Conservation (phyloP, 2,113 vertebrate species). For the Leptobrachium leishanense region DNA sequence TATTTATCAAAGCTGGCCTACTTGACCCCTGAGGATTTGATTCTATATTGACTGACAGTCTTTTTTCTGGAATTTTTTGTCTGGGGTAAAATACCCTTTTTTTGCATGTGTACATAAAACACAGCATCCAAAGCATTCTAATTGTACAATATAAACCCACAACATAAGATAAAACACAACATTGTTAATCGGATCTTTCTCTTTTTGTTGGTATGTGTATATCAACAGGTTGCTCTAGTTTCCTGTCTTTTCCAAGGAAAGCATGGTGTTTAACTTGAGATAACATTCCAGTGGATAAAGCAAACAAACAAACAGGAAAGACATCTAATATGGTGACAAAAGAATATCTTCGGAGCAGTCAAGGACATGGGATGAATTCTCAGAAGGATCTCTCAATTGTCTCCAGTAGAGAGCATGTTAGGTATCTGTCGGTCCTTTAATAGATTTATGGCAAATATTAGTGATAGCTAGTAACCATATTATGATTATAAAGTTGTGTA, state of each 20-base stretch:
- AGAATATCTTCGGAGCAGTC: slow-evolving; percentile 20
- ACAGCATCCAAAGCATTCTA: slow-evolving; percentile 9
- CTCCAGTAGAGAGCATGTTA: too few relatives aligned
- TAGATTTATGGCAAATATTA: too few relatives aligned
- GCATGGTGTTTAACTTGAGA: slow-evolving; percentile 11
- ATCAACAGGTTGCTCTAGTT: slow-evolving; percentile 26
- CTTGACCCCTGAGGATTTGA: slow-evolving; percentile 39
- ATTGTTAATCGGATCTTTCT: background rate
- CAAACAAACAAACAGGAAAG: slow-evolving; percentile 43
- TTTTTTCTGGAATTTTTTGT: slow-evolving; percentile 41
- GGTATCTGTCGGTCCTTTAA: too few relatives aligned
- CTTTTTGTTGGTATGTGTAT: slow-evolving; percentile 17
- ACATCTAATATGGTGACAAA: slow-evolving; percentile 24
- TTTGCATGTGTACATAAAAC: slow-evolving; percentile 17
- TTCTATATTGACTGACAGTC: slow-evolving; percentile 42
- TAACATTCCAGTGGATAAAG: slow-evolving; percentile 30
- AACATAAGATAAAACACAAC: slow-evolving; percentile 7
- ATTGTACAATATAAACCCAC: slow-evolving; percentile 23
- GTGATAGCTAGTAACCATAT: too few relatives aligned
- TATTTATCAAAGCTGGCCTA: slow-evolving; percentile 50
- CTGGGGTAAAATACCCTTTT: slow-evolving; percentile 23
- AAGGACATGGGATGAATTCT: background rate
- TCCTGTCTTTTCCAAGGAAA: slow-evolving; percentile 35
- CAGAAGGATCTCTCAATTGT: background rate
- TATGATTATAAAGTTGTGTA: too few relatives aligned